A percentile compares a stretch with the other conserved stretches of the same genome.
These are phyloP conservation scores for Cosmopolites sordidus DNA, from an alignment of 2,888 invertebrate species.

Conservation along the genomic window DNA sequence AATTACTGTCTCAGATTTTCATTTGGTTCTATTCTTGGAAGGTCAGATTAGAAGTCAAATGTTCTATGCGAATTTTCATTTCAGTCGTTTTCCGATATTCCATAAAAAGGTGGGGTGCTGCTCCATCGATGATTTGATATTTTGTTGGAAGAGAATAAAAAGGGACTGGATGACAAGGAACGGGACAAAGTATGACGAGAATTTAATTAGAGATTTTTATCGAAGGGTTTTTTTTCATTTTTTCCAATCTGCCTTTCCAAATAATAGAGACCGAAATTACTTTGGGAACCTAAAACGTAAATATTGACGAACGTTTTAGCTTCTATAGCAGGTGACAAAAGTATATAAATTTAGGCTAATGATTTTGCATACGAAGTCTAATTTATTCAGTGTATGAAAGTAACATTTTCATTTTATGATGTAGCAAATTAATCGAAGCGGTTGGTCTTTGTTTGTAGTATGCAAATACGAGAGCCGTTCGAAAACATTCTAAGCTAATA, in stretches of 20 bases:
- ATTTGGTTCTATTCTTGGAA: background rate
- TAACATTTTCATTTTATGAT: too few relatives aligned
- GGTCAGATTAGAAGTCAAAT: background rate
- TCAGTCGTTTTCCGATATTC: background rate
- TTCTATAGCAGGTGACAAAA: too few relatives aligned
- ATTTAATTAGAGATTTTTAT: constrained; percentile 1
- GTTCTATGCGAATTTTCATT: background rate
- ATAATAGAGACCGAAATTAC: too few relatives aligned
- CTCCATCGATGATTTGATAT: background rate
- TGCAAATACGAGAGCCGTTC: too few relatives aligned
- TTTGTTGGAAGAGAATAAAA: background rate
- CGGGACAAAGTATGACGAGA: background rate
- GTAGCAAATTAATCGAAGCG: too few relatives aligned
- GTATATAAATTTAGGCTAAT: too few relatives aligned
- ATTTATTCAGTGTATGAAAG: too few relatives aligned
- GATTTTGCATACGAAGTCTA: too few relatives aligned
- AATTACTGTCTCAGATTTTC: background rate
- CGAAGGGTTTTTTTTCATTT: background rate
- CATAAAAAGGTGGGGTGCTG: background rate
- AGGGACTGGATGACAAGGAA: background rate
- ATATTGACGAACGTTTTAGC: too few relatives aligned
- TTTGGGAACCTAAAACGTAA: too few relatives aligned
- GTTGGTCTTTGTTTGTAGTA: too few relatives aligned
- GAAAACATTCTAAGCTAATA: too few relatives aligned
- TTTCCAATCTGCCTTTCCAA: background rate